phyloP scores from a whole-genome alignment of 2,113 vertebrate species.

The Limnothrissa miodon region DNA sequence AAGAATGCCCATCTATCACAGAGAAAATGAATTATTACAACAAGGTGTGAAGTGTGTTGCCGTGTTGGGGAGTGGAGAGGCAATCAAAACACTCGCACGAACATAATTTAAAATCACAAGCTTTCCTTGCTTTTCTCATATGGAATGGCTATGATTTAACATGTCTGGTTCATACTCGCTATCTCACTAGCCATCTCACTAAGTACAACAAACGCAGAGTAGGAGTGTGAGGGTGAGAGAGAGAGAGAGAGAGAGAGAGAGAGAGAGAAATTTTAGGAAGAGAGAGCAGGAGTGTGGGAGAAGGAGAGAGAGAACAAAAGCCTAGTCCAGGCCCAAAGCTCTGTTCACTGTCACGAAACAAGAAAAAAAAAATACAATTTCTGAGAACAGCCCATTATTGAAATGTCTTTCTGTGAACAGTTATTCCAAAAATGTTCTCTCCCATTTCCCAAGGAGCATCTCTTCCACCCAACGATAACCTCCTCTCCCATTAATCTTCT shows the following conservation, averaged over 20 bases:
- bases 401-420: slow-evolving; percentile 9
- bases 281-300: neutral
- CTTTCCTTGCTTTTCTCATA: neutral
- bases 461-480: slow-evolving; percentile 46
- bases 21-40: neutral
- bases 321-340: slow-evolving; percentile 2
- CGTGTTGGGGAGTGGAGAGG: neutral
- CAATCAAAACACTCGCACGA: neutral
- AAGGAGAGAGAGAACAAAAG: neutral
- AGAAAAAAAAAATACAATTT: slow-evolving; percentile 18
- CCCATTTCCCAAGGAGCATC: slow-evolving; percentile 32
- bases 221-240: neutral
- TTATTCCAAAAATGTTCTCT: slow-evolving; percentile 4
- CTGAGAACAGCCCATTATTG: neutral
- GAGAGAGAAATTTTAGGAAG: neutral
- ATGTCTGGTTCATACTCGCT: neutral
- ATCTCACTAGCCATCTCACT: neutral
- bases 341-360: slow-evolving; percentile 15
- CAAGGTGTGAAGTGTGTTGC: neutral
- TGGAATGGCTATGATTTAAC: neutral
- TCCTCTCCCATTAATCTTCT: slow-evolving; percentile 45
- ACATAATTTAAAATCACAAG: neutral
- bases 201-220: neutral
- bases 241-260: slow-evolving; percentile 25
- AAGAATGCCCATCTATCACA: neutral